A percentile compares a stretch with the other conserved stretches of the same genome.
Conservation (phyloP, 2,113 vertebrate genomes). For the Pithys albifrons region DNA sequence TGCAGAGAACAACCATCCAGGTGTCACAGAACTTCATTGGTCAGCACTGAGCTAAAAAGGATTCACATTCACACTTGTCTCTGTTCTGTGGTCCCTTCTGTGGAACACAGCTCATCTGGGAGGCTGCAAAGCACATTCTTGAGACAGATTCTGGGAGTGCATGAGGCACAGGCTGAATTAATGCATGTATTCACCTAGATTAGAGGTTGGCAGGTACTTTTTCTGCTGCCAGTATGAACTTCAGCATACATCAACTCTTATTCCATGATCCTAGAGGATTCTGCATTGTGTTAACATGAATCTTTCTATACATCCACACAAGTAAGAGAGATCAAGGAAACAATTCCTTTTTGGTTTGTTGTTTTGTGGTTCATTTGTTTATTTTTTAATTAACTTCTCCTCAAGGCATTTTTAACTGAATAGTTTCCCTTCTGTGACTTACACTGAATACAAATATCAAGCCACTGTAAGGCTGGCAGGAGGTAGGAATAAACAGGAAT, state of each 20-base stretch:
- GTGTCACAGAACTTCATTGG: background rate
- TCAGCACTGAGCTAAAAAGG: background rate
- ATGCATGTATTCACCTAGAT: background rate
- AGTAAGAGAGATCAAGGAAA: background rate
- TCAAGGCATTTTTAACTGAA: background rate
- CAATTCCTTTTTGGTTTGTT: fast-evolving
- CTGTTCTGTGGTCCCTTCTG: background rate
- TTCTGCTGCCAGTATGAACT: background rate
- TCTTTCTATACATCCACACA: background rate
- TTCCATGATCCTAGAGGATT: background rate
- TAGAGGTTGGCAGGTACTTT: background rate
- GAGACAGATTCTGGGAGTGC: background rate
- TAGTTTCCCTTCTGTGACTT: background rate
- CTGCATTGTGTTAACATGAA: background rate
- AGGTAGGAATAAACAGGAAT: conserved; percentile 5
- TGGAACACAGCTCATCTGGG: background rate
- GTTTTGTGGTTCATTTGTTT: too few species aligned
- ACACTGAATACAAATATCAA: background rate
- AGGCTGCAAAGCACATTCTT: background rate
- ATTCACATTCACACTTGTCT: background rate
- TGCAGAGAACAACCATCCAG: background rate
- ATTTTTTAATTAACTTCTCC: background rate
- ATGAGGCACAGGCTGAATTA: background rate
- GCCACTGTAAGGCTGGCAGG: background rate
- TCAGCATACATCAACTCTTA: background rate